A percentile compares a stretch with the other conserved stretches of the same genome.
Conservation (phyloP, 2,797 vertebrate genomes). For the Graptemys geographica region DNA sequence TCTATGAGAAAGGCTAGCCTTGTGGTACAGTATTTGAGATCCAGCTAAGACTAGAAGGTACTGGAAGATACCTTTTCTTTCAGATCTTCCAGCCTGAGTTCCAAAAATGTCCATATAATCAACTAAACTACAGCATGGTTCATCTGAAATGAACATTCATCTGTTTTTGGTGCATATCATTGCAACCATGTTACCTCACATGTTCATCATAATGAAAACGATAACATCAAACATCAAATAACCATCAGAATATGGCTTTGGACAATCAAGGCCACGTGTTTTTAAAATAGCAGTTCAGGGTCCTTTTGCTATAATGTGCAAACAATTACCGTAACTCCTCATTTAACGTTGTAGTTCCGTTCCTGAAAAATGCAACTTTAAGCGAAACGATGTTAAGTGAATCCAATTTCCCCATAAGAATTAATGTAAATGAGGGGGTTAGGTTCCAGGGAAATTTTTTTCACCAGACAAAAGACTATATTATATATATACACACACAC, state of each 20-base stretch:
- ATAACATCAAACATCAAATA: not conserved
- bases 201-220: not conserved
- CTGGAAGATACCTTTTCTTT: not conserved
- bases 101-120: not conserved
- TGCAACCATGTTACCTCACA: not conserved
- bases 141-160: not conserved
- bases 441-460: too few relatives aligned
- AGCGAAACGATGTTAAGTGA: too few relatives aligned
- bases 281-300: not conserved
- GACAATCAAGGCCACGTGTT: not conserved
- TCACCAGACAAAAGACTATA: too few relatives aligned
- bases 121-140: not conserved
- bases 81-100: not conserved
- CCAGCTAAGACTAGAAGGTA: not conserved
- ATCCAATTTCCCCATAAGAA: too few relatives aligned
- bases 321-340: not conserved
- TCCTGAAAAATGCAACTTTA: too few relatives aligned
- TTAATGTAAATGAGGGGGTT: too few relatives aligned
- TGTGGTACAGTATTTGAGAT: not conserved
- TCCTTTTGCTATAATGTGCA: not conserved
- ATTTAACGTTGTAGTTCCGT: too few relatives aligned
- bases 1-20: not conserved
- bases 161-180: not conserved
- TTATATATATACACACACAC: too few relatives aligned
- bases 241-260: fast-evolving